Base-by-base conservation (phyloP, 2,888 invertebrate species). In the Strigamia transsilvanica region DNA sequence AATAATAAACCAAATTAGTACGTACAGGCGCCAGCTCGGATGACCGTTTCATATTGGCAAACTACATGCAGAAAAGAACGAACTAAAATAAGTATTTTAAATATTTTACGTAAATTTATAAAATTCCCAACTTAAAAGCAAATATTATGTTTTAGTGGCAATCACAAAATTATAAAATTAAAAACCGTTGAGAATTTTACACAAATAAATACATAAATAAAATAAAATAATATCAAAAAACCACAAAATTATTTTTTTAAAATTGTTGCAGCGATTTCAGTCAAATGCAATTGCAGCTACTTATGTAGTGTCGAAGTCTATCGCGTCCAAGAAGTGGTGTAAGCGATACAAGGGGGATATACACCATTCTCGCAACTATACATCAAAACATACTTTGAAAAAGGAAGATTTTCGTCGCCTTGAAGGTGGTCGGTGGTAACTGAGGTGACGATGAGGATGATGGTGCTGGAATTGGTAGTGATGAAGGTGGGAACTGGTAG, bases 1-100 rank as follows among this genome's bases (percentile, higher is more conserved):
- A 81, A 80, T 23, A 23, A 51, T n/a, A 80, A 42, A 41, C 23
- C 18, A 32, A 46, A 38, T 46, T 32, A 81, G 41, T 81, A 81
- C 81, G 41, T 81, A 81, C 81, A 56, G 81, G 81, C 34, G 81
- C 61, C 56, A 32, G 32, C 23, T 81, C 81, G 10, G 81, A 27
- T 61, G 81, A 56, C 10, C 32, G 61, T 9, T 27, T 23, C 46
- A 7, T 81, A 81, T 32, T 32, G 32, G 81, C 10, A 38, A 66
- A 81, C 81, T 81, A 27, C 81, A 81, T 81, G 81, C 81, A 81
- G 32, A 56, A 81, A 81, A 81, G 32, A 81, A 81, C 32, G 56
- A 61, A 38, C 61, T 18, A 81, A 32, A 56, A 61, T 61, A 15
- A 42, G 41, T 21, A 38, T 61, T 51, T 15, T n/a, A 66, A 32